Evolutionary conservation across 2,113 vertebrate species (phyloP).

Genomic region (Corythornis cristatus): DNA sequence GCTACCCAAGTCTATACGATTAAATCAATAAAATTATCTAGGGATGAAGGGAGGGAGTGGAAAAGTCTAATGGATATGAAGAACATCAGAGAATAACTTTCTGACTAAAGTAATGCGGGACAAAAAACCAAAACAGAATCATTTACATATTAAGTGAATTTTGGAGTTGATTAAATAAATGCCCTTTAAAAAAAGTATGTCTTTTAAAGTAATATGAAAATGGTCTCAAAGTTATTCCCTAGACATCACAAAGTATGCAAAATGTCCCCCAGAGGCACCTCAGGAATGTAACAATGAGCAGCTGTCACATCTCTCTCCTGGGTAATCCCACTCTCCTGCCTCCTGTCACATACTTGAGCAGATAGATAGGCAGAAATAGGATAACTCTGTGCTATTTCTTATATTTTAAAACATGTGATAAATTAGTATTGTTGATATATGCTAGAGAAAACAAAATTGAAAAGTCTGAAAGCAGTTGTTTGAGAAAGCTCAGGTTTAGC

Average conservation of each 20-base stretch:
- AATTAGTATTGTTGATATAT: rapidly evolving
- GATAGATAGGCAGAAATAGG: background rate
- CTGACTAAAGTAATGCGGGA: background rate
- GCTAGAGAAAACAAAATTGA: background rate
- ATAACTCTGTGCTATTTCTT: background rate
- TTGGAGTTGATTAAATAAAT: background rate
- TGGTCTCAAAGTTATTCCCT: background rate
- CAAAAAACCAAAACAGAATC: background rate
- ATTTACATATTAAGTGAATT: background rate
- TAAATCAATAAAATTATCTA: background rate
- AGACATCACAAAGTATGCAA: background rate
- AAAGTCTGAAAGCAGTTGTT: background rate
- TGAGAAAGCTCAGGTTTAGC: background rate
- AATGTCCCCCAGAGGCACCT: background rate
- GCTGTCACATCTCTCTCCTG: background rate
- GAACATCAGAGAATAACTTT: background rate
- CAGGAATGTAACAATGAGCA: background rate
- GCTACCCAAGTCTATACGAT: background rate
- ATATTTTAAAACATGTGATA: background rate
- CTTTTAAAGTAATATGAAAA: background rate
- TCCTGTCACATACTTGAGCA: background rate
- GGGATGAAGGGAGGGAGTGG: background rate
- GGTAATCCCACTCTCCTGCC: background rate
- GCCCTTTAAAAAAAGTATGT: background rate
- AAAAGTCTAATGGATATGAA: background rate